Base-by-base conservation (phyloP, 2,888 invertebrate genomes). In the Stenchaetothrips biformis region DNA sequence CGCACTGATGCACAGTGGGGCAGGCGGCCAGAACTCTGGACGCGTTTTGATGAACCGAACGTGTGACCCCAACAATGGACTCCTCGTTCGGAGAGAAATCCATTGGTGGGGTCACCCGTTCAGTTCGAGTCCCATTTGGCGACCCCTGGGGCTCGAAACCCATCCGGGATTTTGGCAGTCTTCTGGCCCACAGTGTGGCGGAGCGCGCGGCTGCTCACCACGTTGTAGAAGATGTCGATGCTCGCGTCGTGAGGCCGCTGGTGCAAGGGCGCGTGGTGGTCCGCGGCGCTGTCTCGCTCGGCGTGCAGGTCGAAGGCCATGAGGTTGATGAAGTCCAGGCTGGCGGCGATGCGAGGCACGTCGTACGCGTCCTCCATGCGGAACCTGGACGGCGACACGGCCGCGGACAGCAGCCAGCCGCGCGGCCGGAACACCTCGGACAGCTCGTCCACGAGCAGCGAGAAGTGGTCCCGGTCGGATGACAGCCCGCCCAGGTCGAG, bases 361-460 rank as follows among this genome's bases (percentile, higher is more conserved):
- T 92, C 90, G 84, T 91, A 92, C 0, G 91, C 91, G 83, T 93
- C 92, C 83, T 93, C 92, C 77, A 92, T 89, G 83, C 90, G 89
- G 83, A 87, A 89, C 89, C 88, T 90, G 88, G 89, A 90, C 79
- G 90, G 90, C 78, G 90, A 90, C 16, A 91, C 86, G 7, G 91
- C 89, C 13, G 91, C 90, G 3, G 90, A 89, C 13, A 92, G 85
- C 2, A 89, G 86, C 85, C 90, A 90, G 79, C 90, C 90, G 82
- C 89, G 88, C 0, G 89, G 86, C 7, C 88, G 88, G 84, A 93
- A 90, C 77, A 90, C 89, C 83, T 89, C 90, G 8, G 90, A 88
- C 16, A 93, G 85, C 84, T 92, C 91, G 83, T 91, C 90, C 49
- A 93, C 86, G 7, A 89, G 86, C 48, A 88, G 86, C 47, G 90